Base-by-base conservation (phyloP, 2,888 invertebrate species). In the Antheraea assamensis region DNA sequence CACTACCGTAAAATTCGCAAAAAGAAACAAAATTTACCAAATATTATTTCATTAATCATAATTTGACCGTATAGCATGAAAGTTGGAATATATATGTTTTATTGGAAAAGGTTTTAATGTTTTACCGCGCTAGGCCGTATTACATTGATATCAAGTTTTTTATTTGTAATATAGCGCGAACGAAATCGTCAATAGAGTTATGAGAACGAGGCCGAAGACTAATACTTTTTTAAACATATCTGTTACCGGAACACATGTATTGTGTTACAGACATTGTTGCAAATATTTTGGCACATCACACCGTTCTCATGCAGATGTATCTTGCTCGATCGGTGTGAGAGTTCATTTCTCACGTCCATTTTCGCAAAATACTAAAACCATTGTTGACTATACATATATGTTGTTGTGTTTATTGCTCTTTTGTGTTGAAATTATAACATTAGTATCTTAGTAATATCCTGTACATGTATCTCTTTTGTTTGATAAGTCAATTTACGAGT, bases 251-350 rank as follows among this genome's bases (percentile, higher is more conserved):
- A 30, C 61, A 17, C 15, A 8, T 27, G 13, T 64, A 64, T 64
- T 64, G 17, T 30, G 17, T 64, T 64, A 15, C 61, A 64, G 27
- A 64, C 30, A 30, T 30, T 64, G 61, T 27, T 64, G 61, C 61
- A 68, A 52, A 31, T 72, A 68, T 68, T 68, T 68, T 68, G 30
- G 72, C 13, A 68, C 52, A 68, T n/a, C 35, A 68, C 15, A 35
- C 21, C 35, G n/a, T 68, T 68, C 68, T 68, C 68, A 68, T n/a
- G 35, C 24, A 31, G 31, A 68, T 35, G 68, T 35, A 68, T 68
- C 35, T 68, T 35, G 31, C 35, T 3, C 68, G 30, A 30, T 10
- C 17, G n/a, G 68, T 68, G 68, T 35, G n/a, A 35, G 35, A 68
- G 68, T 35, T 35, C 35, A n/a, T 68, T 68, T 68, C 68, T 68